These are phyloP conservation scores for Corythornis cristatus DNA, from an alignment of 2,113 vertebrate genomes.

Conservation along the genomic window DNA sequence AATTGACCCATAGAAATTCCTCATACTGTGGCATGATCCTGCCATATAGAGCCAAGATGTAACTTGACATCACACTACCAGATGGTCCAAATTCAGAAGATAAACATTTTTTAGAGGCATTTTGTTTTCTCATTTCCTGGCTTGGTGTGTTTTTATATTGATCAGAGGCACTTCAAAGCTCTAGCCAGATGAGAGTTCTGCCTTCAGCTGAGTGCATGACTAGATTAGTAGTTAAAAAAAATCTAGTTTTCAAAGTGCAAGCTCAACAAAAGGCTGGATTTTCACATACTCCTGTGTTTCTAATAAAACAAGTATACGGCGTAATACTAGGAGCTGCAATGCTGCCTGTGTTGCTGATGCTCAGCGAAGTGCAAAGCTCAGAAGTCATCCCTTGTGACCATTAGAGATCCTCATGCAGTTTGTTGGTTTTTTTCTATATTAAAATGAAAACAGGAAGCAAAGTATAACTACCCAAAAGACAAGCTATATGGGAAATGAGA, in stretches of 20 bases:
- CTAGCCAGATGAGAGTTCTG: background rate
- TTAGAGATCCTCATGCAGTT: background rate
- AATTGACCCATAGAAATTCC: background rate
- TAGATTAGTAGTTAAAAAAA: background rate
- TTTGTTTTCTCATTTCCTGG: background rate
- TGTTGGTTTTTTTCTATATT: background rate
- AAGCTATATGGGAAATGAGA: background rate
- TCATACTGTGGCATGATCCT: background rate
- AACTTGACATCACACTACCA: background rate
- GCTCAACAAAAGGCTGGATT: background rate
- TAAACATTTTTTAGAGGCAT: background rate
- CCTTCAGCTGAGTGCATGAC: background rate
- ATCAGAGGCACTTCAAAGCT: background rate
- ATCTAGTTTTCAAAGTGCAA: background rate
- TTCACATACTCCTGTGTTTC: background rate
- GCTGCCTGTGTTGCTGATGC: background rate
- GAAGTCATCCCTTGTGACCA: background rate
- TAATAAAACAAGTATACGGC: background rate
- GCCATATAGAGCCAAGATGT: background rate
- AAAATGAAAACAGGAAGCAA: background rate
- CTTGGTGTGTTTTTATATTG: background rate
- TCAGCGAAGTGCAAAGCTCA: background rate
- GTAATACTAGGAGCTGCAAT: background rate
- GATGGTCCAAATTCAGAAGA: background rate
- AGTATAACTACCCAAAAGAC: background rate